A percentile compares a stretch with the other conserved stretches of the same genome.
phyloP scores from a whole-genome alignment of 2,113 vertebrate species.

The Cyprinodon variegatus region DNA sequence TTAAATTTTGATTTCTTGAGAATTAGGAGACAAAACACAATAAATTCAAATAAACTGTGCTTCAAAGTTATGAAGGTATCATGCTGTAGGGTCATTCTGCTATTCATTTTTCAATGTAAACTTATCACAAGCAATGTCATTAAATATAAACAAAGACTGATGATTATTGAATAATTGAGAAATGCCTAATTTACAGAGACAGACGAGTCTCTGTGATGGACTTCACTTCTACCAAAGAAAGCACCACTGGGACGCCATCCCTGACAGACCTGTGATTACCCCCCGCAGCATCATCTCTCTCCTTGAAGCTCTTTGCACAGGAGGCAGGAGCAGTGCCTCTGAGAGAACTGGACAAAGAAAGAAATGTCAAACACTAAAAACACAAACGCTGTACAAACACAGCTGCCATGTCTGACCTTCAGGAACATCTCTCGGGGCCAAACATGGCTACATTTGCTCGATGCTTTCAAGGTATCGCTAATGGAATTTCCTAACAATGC shows the following conservation, averaged over 20 bases:
- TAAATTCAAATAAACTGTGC: too few relatives aligned
- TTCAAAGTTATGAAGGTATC: too few relatives aligned
- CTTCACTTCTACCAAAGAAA: constrained; percentile 16
- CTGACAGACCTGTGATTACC: constrained; percentile 19
- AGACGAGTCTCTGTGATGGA: not conserved
- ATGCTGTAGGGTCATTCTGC: too few relatives aligned
- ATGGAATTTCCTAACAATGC: constrained; percentile 17
- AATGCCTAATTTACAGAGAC: not conserved
- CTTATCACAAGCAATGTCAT: too few relatives aligned
- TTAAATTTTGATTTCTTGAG: too few relatives aligned
- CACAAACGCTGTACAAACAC: constrained; percentile 25
- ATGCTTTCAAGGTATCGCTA: constrained; percentile 27
- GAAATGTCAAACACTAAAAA: constrained; percentile 53
- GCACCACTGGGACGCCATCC: constrained; percentile 5
- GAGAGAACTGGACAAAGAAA: not conserved
- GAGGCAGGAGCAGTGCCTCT: constrained; percentile 20
- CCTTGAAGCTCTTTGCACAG: constrained; percentile 32
- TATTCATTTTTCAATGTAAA: too few relatives aligned
- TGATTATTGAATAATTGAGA: too few relatives aligned
- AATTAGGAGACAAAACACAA: too few relatives aligned
- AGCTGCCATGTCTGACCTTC: constrained; percentile 48
- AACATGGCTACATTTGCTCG: constrained; percentile 40
- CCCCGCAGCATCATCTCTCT: constrained; percentile 1
- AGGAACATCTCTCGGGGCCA: constrained; percentile 32
- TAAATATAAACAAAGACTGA: too few relatives aligned